Evolutionary conservation across 2,113 vertebrate species (phyloP), one percentile per base, ranked within the genome.

Genomic region (Perccottus glenii): DNA sequence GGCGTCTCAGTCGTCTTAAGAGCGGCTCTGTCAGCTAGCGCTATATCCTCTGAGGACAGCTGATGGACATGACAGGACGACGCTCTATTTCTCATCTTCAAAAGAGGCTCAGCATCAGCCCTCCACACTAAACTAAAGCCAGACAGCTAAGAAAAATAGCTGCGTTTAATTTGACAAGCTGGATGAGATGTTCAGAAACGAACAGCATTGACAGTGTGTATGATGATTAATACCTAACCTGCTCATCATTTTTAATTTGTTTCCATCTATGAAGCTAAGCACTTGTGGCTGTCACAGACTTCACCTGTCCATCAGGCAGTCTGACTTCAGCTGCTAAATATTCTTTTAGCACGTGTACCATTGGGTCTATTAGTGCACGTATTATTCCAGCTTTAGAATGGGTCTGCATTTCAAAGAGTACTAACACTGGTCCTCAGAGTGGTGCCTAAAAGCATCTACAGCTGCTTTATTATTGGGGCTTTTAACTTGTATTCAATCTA

Each of bases 201-300:
- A 47, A 27, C 19, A 27, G 19, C 19, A 27, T 27, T 68, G 62
- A 78, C 27, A 11, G 57, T 46, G 48, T 73, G 36, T 48, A 57
- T 66, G 42, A 69, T 73, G 33, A 75, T 61, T 71, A 70, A 49
- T 9, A 49, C 49, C 11, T 35, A 49, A 64, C 11, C 16, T 60
- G 53, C 65, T 81, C 56, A 69, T 77, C 74, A 74, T 76, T 48
- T 77, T 52, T 61, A 6, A 71, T 70, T 69, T 73, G 57, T 66
- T 76, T 66, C 60, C 33, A 56, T 49, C 51, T 62, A 49, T 43
- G 51, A 38, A 44, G 33, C 44, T 33, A 11, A 74, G 15, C 7
- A 1, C 15, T 48, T n/a, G 12, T 14, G 11, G 43, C 40, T 9
- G 40, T 44, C 36, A 38, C 32, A 2, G 15, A 69, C 35, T 36